These are phyloP conservation scores for Cygnus atratus DNA, from an alignment of 2,113 vertebrate genomes.

Conservation along the genomic window DNA sequence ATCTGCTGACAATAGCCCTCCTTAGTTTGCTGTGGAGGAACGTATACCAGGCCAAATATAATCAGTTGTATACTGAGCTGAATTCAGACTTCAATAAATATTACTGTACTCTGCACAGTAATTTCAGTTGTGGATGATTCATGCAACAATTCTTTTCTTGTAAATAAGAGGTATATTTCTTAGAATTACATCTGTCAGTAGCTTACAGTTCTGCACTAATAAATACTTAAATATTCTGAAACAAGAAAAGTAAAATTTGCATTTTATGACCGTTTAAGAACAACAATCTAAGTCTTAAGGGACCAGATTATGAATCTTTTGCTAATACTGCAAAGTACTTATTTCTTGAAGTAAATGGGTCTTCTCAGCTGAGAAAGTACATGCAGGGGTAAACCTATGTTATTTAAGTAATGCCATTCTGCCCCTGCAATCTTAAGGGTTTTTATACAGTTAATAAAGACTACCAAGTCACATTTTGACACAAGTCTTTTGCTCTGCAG, in stretches of 20 bases:
- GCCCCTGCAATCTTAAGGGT: neutral
- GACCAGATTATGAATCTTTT: neutral
- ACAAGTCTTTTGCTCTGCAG: constrained; percentile 23
- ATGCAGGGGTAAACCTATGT: neutral
- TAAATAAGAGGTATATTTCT: neutral
- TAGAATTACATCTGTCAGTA: neutral
- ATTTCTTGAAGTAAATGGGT: neutral
- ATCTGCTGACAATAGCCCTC: neutral
- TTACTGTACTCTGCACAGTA: neutral
- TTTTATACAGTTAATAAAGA: constrained; percentile 30
- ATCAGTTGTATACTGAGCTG: neutral
- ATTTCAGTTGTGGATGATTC: neutral
- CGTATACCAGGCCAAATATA: neutral
- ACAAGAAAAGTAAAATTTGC: neutral
- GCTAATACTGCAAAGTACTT: neutral
- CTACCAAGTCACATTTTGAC: neutral
- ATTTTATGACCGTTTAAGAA: neutral
- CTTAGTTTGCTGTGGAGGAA: neutral
- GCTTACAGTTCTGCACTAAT: neutral
- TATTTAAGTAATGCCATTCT: neutral
- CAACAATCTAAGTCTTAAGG: neutral
- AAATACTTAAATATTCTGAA: neutral
- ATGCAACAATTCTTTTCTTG: neutral
- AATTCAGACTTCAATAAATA: neutral
- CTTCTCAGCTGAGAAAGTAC: neutral